phyloP scores from a whole-genome alignment of 2,113 vertebrate genomes.

The Heterotis niloticus region DNA sequence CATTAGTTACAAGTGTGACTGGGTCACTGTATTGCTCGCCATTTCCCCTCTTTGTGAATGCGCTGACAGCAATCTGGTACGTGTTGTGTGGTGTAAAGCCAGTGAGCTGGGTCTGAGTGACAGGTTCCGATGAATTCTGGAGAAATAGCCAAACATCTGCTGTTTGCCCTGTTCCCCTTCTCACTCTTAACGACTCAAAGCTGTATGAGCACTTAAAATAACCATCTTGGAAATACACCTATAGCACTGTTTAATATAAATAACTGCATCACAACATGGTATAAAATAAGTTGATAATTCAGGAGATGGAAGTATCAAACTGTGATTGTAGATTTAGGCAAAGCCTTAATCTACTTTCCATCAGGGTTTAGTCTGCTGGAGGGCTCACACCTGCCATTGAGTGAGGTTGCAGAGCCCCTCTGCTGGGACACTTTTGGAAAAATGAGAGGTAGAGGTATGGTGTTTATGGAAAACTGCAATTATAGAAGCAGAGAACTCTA shows the following conservation, averaged over 20 bases:
- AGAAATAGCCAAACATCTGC: constrained; percentile 36
- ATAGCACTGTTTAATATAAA: neutral
- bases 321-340: no score
- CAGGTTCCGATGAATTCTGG: constrained; percentile 81
- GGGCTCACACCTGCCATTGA: no score
- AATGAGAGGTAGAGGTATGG: no score
- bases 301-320: no score
- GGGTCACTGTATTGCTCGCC: constrained; percentile 84
- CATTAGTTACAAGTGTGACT: constrained; percentile 80
- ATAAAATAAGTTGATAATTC: no score
- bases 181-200: neutral
- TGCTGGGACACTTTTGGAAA: no score
- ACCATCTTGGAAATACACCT: neutral
- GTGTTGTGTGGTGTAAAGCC: constrained; percentile 78
- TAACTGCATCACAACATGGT: no score
- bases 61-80: constrained; percentile 80
- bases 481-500: no score
- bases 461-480: no score
- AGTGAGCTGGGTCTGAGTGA: constrained; percentile 64
- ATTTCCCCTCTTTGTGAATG: constrained; percentile 86
- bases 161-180: neutral
- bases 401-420: no score
- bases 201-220: neutral
- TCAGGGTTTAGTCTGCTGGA: no score
- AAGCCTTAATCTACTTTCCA: no score